A percentile compares a stretch with the other conserved stretches of the same genome.
These are phyloP conservation scores for Clusia tigrina DNA, from an alignment of 2,888 invertebrate genomes.

Conservation along the genomic window DNA sequence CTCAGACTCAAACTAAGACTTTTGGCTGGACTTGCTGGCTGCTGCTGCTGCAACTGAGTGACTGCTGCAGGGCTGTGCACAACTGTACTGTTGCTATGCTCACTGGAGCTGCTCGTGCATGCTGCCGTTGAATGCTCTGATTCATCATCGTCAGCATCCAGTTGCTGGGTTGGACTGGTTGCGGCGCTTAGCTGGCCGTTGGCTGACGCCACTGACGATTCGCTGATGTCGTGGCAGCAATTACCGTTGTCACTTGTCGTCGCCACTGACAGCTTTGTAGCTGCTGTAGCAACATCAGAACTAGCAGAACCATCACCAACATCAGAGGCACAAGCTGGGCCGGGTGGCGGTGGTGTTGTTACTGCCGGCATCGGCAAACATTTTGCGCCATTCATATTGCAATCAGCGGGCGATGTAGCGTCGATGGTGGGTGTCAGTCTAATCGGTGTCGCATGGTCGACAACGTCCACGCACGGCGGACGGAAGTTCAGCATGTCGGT, in stretches of 20 bases:
- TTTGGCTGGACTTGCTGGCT: constrained; percentile 48
- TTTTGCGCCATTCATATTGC: constrained; percentile 55
- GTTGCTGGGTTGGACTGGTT: constrained; percentile 27
- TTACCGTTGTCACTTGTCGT: constrained; percentile 48
- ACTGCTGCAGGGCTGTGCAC: constrained; percentile 53
- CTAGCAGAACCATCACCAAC: not conserved
- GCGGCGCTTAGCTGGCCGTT: constrained; percentile 30
- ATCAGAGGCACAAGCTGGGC: too few species aligned
- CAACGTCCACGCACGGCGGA: constrained; percentile 48
- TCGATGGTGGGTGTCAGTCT: constrained; percentile 29
- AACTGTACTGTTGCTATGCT: constrained; percentile 59
- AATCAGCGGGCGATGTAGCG: constrained; percentile 40
- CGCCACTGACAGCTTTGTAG: not conserved
- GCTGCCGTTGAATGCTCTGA: constrained; percentile 58
- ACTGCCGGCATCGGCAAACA: constrained; percentile 3
- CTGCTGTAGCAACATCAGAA: not conserved
- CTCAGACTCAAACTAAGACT: constrained; percentile 55
- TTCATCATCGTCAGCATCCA: constrained; percentile 54
- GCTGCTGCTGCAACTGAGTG: constrained; percentile 22
- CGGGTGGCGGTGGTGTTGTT: not conserved
- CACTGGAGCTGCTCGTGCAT: constrained; percentile 60
- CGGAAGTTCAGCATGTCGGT: constrained; percentile 46
- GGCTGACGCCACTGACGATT: not conserved
- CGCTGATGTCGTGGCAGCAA: constrained; percentile 21
- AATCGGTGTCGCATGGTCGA: constrained; percentile 45